Conservation (phyloP, 2,113 vertebrate species). For the Glaucomys volans region DNA sequence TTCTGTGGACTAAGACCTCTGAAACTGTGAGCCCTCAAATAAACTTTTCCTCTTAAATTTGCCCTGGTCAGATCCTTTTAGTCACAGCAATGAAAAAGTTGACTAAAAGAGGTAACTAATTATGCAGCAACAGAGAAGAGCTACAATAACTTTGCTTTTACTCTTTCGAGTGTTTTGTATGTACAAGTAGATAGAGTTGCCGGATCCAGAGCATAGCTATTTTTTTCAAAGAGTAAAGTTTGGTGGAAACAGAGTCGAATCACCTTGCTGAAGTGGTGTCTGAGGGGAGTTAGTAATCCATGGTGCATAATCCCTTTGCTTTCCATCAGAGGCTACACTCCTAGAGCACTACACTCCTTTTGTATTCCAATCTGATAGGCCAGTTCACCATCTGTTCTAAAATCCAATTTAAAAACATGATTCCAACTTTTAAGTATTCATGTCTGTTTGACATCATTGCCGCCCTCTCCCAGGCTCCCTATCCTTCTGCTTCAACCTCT, state of each 20-base stretch:
- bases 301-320: not conserved
- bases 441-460: constrained; percentile 1
- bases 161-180: not conserved
- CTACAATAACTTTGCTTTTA: not conserved
- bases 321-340: constrained; percentile 59
- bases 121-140: not conserved
- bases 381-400: constrained; percentile 14
- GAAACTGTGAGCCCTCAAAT: too few relatives aligned
- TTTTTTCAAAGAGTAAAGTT: not conserved
- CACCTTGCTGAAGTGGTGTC: not conserved
- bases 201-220: not conserved
- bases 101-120: not conserved
- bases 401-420: constrained; percentile 61
- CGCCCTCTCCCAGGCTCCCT: not conserved
- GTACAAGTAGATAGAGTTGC: not conserved
- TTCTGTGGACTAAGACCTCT: too few relatives aligned
- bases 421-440: constrained; percentile 33
- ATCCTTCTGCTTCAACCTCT: not conserved
- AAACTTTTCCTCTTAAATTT: too few relatives aligned
- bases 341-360: not conserved
- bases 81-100: too few relatives aligned
- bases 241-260: not conserved
- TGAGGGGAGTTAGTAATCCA: constrained; percentile 4
- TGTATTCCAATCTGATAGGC: not conserved
- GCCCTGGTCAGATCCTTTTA: too few relatives aligned